A percentile compares a stretch with the other conserved stretches of the same genome.
Conservation (phyloP, 2,888 invertebrate genomes). For the Lacanobia oleracea region DNA sequence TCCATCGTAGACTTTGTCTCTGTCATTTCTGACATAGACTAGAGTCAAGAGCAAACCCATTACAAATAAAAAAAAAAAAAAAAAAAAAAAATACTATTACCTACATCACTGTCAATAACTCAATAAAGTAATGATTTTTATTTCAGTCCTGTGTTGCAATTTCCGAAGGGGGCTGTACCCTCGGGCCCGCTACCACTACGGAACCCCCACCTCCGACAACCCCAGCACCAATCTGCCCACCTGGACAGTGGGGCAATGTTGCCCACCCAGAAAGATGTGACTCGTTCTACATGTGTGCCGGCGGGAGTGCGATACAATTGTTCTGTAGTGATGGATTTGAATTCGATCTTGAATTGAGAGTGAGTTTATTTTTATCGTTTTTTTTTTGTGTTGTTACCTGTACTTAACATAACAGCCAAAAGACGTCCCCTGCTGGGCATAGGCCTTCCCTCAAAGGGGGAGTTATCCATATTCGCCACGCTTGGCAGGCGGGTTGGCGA, state of each 20-base stretch:
- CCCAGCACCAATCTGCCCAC: conserved; percentile 24
- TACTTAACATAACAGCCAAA: too few species aligned
- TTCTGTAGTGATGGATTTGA: conserved; percentile 70
- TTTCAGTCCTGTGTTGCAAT: conserved; percentile 33
- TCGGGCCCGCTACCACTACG: conserved; percentile 42
- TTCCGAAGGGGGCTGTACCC: conserved; percentile 44
- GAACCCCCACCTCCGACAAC: conserved; percentile 12
- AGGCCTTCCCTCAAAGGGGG: too few species aligned
- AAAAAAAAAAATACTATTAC: too few species aligned
- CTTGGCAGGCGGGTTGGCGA: too few species aligned
- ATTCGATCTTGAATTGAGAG: conserved; percentile 58
- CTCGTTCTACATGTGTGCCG: conserved; percentile 67
- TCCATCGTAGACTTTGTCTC: too few species aligned
- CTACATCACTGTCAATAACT: too few species aligned
- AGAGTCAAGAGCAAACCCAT: too few species aligned
- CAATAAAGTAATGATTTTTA: neutral
- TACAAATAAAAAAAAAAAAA: too few species aligned
- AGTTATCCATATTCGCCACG: too few species aligned
- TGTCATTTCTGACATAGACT: too few species aligned
- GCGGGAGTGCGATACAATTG: conserved; percentile 64
- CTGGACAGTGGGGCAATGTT: conserved; percentile 45
- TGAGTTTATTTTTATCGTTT: conserved; percentile 15
- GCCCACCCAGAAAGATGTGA: conserved; percentile 49
- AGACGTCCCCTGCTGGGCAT: too few species aligned
- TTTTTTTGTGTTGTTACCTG: neutral